These are phyloP conservation scores for Brachylomia viminalis DNA, from an alignment of 2,888 invertebrate genomes.

Conservation along the genomic window DNA sequence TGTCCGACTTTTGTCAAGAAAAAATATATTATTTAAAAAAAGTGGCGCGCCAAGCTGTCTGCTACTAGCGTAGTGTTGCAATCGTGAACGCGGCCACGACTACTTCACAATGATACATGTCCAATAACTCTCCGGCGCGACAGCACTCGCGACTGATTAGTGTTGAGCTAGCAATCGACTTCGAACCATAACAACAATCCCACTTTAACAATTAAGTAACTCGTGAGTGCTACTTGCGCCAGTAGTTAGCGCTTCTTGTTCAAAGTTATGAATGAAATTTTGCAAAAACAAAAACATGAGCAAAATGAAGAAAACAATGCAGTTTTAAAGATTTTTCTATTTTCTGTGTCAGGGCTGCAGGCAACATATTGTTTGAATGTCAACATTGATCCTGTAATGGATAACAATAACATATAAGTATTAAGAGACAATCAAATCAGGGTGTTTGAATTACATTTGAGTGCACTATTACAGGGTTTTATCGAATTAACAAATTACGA, in stretches of 20 bases:
- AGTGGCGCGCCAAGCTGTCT: slow-evolving; percentile 90
- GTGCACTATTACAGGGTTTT: background rate
- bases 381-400: too few relatives aligned
- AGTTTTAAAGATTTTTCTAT: background rate
- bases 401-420: background rate
- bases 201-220: slow-evolving; percentile 27
- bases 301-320: background rate
- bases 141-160: slow-evolving; percentile 44
- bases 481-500: slow-evolving; percentile 15
- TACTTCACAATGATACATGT: slow-evolving; percentile 70
- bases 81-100: slow-evolving; percentile 73
- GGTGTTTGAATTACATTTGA: background rate
- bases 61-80: slow-evolving; percentile 78
- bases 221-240: slow-evolving; percentile 4
- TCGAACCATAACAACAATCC: slow-evolving; percentile 35
- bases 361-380: background rate
- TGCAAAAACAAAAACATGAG: too few relatives aligned
- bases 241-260: slow-evolving; percentile 39
- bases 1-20: slow-evolving; percentile 83
- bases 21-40: slow-evolving; percentile 81
- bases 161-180: slow-evolving; percentile 70
- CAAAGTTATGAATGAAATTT: slow-evolving; percentile 32
- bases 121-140: slow-evolving; percentile 66
- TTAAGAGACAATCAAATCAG: background rate
- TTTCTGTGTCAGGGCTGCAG: background rate